Percentiles rank a stretch among this genome's conserved stretches.
Conservation (phyloP, 2,888 invertebrate species). For the Drosophila anomalata region DNA sequence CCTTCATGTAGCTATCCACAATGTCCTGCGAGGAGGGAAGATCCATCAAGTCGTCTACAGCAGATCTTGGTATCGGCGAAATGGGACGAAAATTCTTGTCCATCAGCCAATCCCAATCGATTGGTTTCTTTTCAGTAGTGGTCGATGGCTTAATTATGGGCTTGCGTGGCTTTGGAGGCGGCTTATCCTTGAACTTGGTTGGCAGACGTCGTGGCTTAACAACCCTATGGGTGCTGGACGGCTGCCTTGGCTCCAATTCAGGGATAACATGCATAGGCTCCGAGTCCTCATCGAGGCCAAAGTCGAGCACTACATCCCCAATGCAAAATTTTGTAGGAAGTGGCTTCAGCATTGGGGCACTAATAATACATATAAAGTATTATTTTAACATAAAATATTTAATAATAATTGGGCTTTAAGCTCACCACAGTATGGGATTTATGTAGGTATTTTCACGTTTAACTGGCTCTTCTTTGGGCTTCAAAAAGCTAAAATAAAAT, state of each 20-base stretch:
- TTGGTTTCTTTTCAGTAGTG: neutral
- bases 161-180: neutral
- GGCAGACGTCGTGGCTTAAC: neutral
- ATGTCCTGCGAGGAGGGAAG: conserved; percentile 40
- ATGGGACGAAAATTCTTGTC: neutral
- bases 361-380: neutral
- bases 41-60: neutral
- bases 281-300: conserved; percentile 1
- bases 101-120: neutral
- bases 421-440: neutral
- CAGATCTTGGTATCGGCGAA: neutral
- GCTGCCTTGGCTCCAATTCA: neutral
- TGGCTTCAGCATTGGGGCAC: neutral
- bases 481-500: neutral
- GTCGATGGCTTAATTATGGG: no score
- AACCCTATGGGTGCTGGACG: neutral
- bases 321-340: conserved; percentile 6
- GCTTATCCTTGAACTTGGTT: neutral
- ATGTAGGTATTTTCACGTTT: neutral
- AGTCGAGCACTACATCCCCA: neutral
- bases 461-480: neutral
- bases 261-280: neutral
- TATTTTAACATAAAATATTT: neutral
- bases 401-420: neutral
- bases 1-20: conserved; percentile 13